Conservation (phyloP, 2,888 invertebrate genomes). For the Dolichopus griseipennis region DNA sequence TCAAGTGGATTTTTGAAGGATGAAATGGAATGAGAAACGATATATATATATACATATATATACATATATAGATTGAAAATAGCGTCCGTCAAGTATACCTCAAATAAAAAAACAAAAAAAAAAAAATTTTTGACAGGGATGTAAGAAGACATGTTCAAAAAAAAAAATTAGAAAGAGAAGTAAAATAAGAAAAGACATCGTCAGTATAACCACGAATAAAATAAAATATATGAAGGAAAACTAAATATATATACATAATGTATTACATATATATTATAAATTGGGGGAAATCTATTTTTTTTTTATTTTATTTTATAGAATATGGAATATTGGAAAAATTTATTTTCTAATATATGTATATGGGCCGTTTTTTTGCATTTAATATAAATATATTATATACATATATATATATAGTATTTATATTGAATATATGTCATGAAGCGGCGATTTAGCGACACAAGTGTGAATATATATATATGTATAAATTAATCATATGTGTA, state of each 20-base stretch:
- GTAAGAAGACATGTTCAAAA: background rate
- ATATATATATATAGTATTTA: background rate
- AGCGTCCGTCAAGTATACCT: too few species aligned
- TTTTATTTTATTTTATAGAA: background rate
- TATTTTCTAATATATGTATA: background rate
- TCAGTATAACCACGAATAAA: background rate
- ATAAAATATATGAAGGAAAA: background rate
- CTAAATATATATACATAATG: too few species aligned
- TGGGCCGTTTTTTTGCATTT: background rate
- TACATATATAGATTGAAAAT: too few species aligned
- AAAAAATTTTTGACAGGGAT: background rate
- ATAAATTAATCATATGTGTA: background rate
- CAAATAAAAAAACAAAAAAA: too few species aligned
- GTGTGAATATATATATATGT: slow-evolving; percentile 17
- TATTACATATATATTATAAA: background rate
- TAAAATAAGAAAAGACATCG: too few species aligned
- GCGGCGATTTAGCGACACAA: slow-evolving; percentile 18
- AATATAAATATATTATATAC: background rate
- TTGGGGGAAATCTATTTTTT: background rate
- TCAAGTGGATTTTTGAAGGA: background rate
- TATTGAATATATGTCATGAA: background rate
- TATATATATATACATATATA: too few species aligned
- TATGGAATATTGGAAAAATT: background rate
- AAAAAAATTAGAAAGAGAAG: too few species aligned
- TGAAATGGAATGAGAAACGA: background rate